Evolutionary conservation across 1,140 invertebrate genomes (phyloP).

Genomic region (Drosophila bocki): DNA sequence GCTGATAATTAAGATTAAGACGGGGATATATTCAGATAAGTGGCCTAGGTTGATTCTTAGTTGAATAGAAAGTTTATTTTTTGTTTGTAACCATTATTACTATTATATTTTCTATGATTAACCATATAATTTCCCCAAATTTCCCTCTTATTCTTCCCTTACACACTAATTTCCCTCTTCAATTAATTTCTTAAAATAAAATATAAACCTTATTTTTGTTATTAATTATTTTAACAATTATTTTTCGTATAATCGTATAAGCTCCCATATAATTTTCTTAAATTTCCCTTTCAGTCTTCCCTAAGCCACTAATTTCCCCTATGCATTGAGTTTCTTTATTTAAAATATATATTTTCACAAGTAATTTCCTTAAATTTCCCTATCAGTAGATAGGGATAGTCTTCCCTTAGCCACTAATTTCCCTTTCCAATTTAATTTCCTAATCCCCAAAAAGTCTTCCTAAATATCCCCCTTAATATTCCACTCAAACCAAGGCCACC

Average conservation of each 20-base stretch:
- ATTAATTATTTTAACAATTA: too few species aligned
- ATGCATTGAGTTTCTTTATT: too few species aligned
- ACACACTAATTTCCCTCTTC: neutral
- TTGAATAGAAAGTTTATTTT: neutral
- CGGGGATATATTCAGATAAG: neutral
- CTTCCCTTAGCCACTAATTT: neutral
- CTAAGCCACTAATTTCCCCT: neutral
- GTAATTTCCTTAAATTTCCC: neutral
- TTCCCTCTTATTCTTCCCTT: neutral
- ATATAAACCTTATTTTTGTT: too few species aligned
- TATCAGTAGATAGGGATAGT: neutral
- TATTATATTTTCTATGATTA: neutral
- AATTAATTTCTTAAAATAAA: too few species aligned
- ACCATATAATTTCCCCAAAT: neutral
- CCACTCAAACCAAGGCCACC: neutral
- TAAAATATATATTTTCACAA: neutral
- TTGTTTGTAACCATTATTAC: neutral
- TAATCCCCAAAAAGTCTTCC: slow-evolving; percentile 17
- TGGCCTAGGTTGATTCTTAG: slow-evolving; percentile 10
- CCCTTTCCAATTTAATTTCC: too few species aligned
- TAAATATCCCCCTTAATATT: neutral
- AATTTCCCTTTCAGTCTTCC: neutral
- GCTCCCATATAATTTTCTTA: neutral
- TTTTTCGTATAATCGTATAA: too few species aligned
- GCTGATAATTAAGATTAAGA: slow-evolving; percentile 32